A percentile compares a stretch with the other conserved stretches of the same genome.
Conservation (phyloP, 2,113 vertebrate species). For the Cisticola juncidis region DNA sequence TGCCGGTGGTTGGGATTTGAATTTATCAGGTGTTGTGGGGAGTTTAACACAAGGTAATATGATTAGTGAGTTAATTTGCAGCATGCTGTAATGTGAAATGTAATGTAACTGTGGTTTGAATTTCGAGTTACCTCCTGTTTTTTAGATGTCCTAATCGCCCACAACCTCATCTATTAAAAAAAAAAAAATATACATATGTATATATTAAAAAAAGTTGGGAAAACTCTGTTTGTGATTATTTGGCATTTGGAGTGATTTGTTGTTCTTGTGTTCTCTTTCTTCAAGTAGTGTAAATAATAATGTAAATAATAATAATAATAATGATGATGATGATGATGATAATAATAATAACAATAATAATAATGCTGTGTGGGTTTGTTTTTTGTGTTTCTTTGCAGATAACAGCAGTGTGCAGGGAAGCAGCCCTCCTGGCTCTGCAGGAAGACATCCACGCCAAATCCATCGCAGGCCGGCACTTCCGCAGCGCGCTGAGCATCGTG, state of each 20-base stretch:
- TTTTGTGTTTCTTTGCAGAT: conserved; percentile 80
- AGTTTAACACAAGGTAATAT: conserved; percentile 2
- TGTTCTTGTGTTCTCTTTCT: not conserved
- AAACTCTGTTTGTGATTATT: not conserved
- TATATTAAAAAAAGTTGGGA: not conserved
- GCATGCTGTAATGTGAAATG: not conserved
- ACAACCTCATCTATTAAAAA: not conserved
- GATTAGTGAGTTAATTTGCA: conserved; percentile 15
- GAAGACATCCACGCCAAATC: conserved; percentile 85
- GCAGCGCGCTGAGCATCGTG: conserved; percentile 78
- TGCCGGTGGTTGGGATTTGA: not conserved
- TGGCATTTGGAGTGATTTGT: not conserved
- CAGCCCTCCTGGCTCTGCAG: conserved; percentile 90
- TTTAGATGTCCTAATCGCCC: not conserved
- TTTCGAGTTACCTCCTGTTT: not conserved
- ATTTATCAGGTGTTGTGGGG: not conserved
- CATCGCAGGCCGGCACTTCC: conserved; percentile 81
- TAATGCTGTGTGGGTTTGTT: not conserved
- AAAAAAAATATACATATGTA: no score
- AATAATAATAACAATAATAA: not conserved
- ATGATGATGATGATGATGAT: not conserved
- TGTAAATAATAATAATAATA: not conserved
- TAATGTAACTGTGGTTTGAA: not conserved
- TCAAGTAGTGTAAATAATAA: not conserved
- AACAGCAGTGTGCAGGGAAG: conserved; percentile 90